A percentile compares a stretch with the other conserved stretches of the same genome.
Conservation (phyloP, 2,888 invertebrate genomes). For the Oegoconia quadripuncta region DNA sequence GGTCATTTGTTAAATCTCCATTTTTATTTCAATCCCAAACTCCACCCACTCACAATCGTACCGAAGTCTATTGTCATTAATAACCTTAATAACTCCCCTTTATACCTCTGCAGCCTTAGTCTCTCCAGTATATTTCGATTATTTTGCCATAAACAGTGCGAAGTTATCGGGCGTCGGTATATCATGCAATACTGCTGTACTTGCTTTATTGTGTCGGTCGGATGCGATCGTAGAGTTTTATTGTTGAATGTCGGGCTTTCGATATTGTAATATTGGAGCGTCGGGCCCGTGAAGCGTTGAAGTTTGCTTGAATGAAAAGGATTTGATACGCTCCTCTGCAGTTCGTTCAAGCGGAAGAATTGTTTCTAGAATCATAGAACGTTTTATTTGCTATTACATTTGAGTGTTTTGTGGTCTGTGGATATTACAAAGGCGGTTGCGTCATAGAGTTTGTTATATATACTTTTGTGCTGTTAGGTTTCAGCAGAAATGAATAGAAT, state of each 20-base stretch:
- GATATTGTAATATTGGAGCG: slow-evolving; percentile 11
- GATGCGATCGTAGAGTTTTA: slow-evolving; percentile 16
- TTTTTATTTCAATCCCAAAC: too few species aligned
- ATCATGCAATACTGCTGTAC: slow-evolving; percentile 32
- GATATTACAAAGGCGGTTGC: too few species aligned
- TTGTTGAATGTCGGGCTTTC: slow-evolving; percentile 14
- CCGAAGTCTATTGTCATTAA: background rate
- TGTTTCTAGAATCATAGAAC: too few species aligned
- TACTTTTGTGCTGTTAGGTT: too few species aligned
- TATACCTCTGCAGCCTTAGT: background rate
- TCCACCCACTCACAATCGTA: too few species aligned
- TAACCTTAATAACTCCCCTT: background rate
- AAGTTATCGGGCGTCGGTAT: slow-evolving; percentile 34
- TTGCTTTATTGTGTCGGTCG: slow-evolving; percentile 15
- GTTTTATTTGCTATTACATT: too few species aligned
- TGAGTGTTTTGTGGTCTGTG: too few species aligned
- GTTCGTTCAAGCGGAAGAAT: too few species aligned
- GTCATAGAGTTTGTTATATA: too few species aligned
- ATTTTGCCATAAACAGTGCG: slow-evolving; percentile 31
- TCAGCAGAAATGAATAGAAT: too few species aligned
- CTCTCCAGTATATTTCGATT: slow-evolving; percentile 28
- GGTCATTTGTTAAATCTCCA: too few species aligned
- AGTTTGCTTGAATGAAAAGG: slow-evolving; percentile 7
- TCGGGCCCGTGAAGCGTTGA: slow-evolving; percentile 12
- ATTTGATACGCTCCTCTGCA: background rate